Percentiles rank a stretch among this genome's conserved stretches.
Conservation (phyloP, 2,113 vertebrate genomes). For the Excalfactoria chinensis region DNA sequence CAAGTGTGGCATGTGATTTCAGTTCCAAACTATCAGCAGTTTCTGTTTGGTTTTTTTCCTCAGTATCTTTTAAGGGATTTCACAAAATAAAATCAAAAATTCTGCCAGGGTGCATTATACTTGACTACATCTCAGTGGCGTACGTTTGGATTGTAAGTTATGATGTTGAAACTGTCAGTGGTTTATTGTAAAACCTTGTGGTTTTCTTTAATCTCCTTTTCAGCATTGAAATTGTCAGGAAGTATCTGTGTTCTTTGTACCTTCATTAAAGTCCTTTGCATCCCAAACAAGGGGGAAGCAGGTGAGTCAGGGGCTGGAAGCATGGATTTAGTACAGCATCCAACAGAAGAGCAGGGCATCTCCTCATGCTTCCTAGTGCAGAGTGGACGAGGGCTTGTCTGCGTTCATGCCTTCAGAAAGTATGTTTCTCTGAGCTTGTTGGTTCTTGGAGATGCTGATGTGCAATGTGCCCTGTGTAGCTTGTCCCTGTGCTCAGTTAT, state of each 20-base stretch:
- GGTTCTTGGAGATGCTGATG: background rate
- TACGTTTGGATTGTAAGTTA: accelerated
- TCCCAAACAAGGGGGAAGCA: background rate
- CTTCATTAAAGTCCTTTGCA: background rate
- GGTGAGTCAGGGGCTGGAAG: background rate
- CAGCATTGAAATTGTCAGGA: background rate
- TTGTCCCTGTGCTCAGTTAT: background rate
- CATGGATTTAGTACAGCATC: background rate
- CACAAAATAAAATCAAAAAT: background rate
- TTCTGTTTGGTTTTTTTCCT: background rate
- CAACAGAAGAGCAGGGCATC: background rate
- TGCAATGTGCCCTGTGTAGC: background rate
- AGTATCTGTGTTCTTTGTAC: background rate
- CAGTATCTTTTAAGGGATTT: background rate
- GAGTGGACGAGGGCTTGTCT: background rate
- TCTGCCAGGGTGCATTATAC: background rate
- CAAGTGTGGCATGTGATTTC: background rate
- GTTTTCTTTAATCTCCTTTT: background rate
- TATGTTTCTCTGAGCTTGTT: accelerated
- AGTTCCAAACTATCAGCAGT: background rate
- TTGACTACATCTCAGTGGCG: background rate
- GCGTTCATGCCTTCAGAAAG: background rate
- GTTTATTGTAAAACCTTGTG: background rate
- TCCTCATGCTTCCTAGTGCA: background rate
- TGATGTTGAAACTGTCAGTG: background rate